Conservation (phyloP, 2,888 invertebrate genomes). For the Hyles lineata region DNA sequence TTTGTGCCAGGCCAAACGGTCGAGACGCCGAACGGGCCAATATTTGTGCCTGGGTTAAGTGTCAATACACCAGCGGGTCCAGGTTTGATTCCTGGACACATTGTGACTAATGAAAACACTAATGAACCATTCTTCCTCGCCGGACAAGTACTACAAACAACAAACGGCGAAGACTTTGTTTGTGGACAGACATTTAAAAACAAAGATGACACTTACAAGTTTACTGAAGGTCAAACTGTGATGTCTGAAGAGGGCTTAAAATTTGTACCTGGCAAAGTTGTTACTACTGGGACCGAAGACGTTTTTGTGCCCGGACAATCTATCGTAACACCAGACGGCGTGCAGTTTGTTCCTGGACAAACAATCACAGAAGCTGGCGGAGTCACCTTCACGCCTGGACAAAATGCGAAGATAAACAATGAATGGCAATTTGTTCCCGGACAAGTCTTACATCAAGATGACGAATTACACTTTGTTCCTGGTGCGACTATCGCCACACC, state of each 20-base stretch:
- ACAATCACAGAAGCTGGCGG: conserved; percentile 80
- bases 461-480: conserved; percentile 85
- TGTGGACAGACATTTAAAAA: conserved; percentile 87
- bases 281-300: conserved; percentile 76
- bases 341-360: conserved; percentile 87
- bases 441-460: conserved; percentile 84
- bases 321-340: conserved; percentile 84
- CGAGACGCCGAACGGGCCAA: conserved; percentile 87
- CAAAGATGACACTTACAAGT: conserved; percentile 82
- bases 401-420: conserved; percentile 81
- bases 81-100: conserved; percentile 89
- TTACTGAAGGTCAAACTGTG: conserved; percentile 87
- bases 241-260: conserved; percentile 86
- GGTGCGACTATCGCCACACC: conserved; percentile 87
- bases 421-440: conserved; percentile 88
- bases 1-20: conserved; percentile 92
- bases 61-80: conserved; percentile 88
- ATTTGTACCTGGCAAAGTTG: conserved; percentile 86
- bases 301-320: conserved; percentile 87
- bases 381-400: conserved; percentile 86
- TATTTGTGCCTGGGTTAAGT: conserved; percentile 90
- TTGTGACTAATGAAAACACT: conserved; percentile 84
- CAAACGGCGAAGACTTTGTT: conserved; percentile 84
- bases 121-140: conserved; percentile 88
- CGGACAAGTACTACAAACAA: conserved; percentile 87